A percentile compares a stretch with the other conserved stretches of the same genome.
These are phyloP conservation scores for Phasianus colchicus DNA, from an alignment of 2,113 vertebrate genomes.

Conservation along the genomic window DNA sequence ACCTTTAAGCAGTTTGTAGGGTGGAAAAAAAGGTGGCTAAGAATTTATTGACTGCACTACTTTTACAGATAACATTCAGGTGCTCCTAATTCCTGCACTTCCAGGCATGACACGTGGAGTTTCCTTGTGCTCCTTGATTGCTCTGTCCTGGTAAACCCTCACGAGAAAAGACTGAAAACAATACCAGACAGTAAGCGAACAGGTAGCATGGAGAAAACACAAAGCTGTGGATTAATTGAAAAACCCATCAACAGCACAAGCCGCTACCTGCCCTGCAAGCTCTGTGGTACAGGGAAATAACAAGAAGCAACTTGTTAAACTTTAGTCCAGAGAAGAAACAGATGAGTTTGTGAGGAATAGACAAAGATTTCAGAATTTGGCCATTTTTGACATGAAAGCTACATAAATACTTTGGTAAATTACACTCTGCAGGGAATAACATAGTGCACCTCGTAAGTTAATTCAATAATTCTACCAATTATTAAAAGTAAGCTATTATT, in stretches of 20 bases:
- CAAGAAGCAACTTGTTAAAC: background rate
- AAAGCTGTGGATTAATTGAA: background rate
- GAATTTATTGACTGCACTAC: background rate
- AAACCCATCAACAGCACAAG: background rate
- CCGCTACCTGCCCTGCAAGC: too few species aligned
- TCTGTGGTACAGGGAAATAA: background rate
- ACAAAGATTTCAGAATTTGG: background rate
- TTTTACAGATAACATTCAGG: background rate
- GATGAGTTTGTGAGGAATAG: background rate
- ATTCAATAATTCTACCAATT: background rate
- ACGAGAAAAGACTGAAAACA: accelerated
- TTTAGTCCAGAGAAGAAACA: background rate
- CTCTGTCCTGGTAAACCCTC: background rate
- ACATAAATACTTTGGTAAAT: background rate
- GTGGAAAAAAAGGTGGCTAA: background rate
- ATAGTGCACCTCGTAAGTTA: background rate
- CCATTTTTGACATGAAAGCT: background rate
- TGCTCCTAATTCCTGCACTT: background rate
- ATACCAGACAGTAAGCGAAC: background rate
- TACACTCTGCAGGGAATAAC: background rate
- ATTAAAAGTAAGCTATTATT: background rate
- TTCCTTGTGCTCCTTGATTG: background rate
- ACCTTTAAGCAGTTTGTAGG: background rate
- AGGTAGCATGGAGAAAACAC: accelerated
- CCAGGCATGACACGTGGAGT: background rate